Conservation (phyloP, 2,888 invertebrate genomes). For the Abrostola tripartita region DNA sequence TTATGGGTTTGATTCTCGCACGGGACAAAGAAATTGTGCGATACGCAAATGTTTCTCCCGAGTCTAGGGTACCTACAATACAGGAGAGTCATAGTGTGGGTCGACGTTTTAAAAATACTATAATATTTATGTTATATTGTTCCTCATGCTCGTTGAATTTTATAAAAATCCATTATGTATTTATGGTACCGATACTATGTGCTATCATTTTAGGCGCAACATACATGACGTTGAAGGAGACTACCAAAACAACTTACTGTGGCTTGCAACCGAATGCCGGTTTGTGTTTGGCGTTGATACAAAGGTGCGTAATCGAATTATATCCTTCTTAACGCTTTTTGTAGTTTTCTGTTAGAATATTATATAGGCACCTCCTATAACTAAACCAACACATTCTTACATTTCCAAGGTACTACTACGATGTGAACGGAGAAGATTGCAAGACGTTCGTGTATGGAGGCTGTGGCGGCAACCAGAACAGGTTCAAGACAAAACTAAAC, state of each 20-base stretch:
- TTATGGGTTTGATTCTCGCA: too few species aligned
- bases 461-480: constrained; percentile 76
- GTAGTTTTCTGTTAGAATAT: too few species aligned
- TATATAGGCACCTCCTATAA: too few species aligned
- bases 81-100: too few species aligned
- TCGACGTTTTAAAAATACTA: too few species aligned
- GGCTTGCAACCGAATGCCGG: constrained; percentile 70
- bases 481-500: constrained; percentile 54
- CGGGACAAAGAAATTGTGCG: too few species aligned
- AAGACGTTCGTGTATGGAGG: constrained; percentile 72
- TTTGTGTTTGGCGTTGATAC: constrained; percentile 63
- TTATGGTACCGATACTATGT: background rate
- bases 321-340: too few species aligned
- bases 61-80: too few species aligned
- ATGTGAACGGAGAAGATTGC: constrained; percentile 64
- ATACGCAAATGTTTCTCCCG: too few species aligned
- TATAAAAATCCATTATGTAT: background rate
- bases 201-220: constrained; percentile 58
- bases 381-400: background rate
- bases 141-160: background rate
- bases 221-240: constrained; percentile 51
- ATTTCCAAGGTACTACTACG: constrained; percentile 67
- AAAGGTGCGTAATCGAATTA: constrained; percentile 58
- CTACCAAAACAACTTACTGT: constrained; percentile 52
- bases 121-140: too few species aligned